Base-by-base conservation (phyloP, 2,113 vertebrate species). In the Sinocyclocheilus maitianheensis region DNA sequence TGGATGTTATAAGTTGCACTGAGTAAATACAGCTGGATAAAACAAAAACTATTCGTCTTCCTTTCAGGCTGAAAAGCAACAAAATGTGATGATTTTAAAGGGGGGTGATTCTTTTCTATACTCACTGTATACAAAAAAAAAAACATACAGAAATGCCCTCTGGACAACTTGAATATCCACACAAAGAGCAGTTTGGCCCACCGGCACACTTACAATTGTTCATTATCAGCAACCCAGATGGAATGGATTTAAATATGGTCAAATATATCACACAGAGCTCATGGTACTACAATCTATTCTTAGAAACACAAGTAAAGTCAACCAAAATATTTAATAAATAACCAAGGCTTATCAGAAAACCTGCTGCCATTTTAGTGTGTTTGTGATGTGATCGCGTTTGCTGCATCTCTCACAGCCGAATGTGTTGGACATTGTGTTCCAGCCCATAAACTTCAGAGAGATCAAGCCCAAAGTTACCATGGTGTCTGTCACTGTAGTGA, bases 401-500 rank as follows among this genome's bases (percentile, higher is more conserved):
- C 24, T 43, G 71, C 20, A 74, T 74, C 71, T 43, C 71, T 74
- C 37, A 43, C 10, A 46, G 18, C 5, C 0, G 20, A n/a, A 2
- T 65, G 60, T 81, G 22, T n/a, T 34, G 18, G 55, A 46, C 60
- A 81, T 5, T 1, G 46, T 71, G 48, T 43, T 78, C 51, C n/a
- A n/a, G 46, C 46, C 22, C 6, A 58, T 60, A 24, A 81, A 71
- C 53, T 46, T 58, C 18, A 43, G 51, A 74, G 53, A 72, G 67
- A 74, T 72, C 51, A 78, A 71, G 65, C 46, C 63, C 65, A 80
- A 69, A 58, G 63, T 46, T 86, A 62, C 77, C 40, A 20, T 86
- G 84, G 53, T 22, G 13, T 71, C 67, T 20, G 63, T 75, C 78
- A 62, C 85, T 72, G 60, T 51, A 81, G 69, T 75, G 40, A 81